Evolutionary conservation across 2,113 vertebrate species (phyloP), one percentile per base, ranked within the genome.

Genomic region (Macquaria ambigua): DNA sequence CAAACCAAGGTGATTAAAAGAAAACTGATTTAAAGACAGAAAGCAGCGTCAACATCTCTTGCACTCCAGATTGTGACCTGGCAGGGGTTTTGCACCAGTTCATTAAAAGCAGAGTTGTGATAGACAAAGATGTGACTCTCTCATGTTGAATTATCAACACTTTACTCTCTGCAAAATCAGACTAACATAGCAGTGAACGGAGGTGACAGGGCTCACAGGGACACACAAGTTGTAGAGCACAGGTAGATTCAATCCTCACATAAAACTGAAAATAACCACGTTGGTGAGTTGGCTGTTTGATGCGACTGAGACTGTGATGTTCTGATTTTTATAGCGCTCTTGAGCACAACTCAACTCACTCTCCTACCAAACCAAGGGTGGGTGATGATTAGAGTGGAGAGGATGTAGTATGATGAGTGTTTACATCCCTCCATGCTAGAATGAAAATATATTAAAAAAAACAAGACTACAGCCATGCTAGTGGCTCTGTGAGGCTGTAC

Each of bases 231-330:
- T 64, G 62, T 46, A 8, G 11, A 67, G 46, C 28, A 41, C 68
- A 63, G 66, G 34, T 77, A 64, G 59, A 72, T 72, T 66, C 39
- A 74, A 15, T 53, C 68, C 78, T 69, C 61, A 68, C 53, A 18
- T 48, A 31, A 81, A 84, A 81, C 53, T 77, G 67, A 89, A 75
- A 89, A 83, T 74, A 86, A 74, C 14, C 52, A 69, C 31, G 67
- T 6, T 61, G 56, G 53, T 80, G 82, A 75, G 8, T 50, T 58
- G 25, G 34, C 18, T 68, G 52, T 74, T 80, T 70, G 66, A 84
- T 67, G 53, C 11, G 1, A 34, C 62, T 16, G 41, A 68, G 48
- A 41, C 67, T 87, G 67, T 74, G 74, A 82, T 76, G 46, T 67
- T 64, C 11, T 71, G 56, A 56, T 67, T 68, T 75, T 79, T 70